Base-by-base conservation (phyloP, 2,888 invertebrate species). In the Thymelicus sylvestris region DNA sequence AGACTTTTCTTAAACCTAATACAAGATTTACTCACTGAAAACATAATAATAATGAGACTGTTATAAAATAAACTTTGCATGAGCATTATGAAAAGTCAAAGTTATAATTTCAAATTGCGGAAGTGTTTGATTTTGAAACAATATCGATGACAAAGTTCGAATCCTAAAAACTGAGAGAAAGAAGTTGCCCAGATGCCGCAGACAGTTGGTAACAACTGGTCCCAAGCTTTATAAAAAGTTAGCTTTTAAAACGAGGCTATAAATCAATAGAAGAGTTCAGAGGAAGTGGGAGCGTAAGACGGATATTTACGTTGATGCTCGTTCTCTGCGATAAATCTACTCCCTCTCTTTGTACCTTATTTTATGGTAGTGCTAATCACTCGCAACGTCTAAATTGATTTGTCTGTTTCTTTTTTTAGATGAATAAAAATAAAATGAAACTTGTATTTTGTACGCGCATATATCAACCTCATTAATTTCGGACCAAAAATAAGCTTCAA, bases 121-220 rank as follows among this genome's bases (percentile, higher is more conserved):
- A 63, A 52, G 66, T 52, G 38, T 38, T 83, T 50, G 38, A 55
- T 77, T 80, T 81, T 81, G 81, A 84, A 85, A 84, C 85, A 75
- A 86, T 84, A 84, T 84, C 77, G 78, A 90, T 87, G 88, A 87
- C 86, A 87, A 91, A 92, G 90, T 91, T 91, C 79, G 82, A 88
- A 85, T 83, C 82, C 84, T 88, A 88, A 90, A 90, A 91, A 90
- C 87, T 85, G 83, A 86, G 84, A 83, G 84, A 83, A 88, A 89
- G 90, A 86, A 86, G 82, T 89, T 92, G 91, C 91, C 90, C 92
- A 92, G 92, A 92, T 93, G 92, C 85, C 87, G 84, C 87, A 86
- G 89, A 90, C 92, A 92, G 91, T 92, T 92, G 87, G 87, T 83
- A 92, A 92, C 92, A 92, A 92, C 89, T 89, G 90, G 88, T 81